Base-by-base conservation (phyloP, 1,140 invertebrate species). In the Diploscapter pachys region DNA sequence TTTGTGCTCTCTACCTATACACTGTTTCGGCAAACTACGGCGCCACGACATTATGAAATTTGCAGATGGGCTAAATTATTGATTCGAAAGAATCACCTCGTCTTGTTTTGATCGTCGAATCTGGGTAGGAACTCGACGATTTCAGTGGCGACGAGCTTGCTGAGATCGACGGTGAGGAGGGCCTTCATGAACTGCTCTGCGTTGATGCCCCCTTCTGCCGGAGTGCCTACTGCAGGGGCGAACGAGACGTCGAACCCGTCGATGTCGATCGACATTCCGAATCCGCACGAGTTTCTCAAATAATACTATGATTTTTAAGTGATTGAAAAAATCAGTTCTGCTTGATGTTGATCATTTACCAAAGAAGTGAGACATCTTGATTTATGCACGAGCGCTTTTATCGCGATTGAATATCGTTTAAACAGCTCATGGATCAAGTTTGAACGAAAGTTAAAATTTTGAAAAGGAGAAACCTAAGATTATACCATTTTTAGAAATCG, bases 141-240 rank as follows among this genome's bases (percentile, higher is more conserved):
- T 72, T 82, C 81, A 11, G 81, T 82, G 0, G 81, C 81, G 52
- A 82, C 64, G 48, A 82, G 64, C 11, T 79, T 77, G 3, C 73
- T 67, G 52, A 83, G 61, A 8, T 77, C 78, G 52, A 80, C 63
- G 2, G 67, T 72, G 9, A 71, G 69, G 50, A 82, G 67, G 62
- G 74, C 81, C 11, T 81, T 77, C 11, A 82, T 53, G 67, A 82
- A 82, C 57, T 82, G 79, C 5, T 62, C 52, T 48, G 81, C 81
- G 63, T 76, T 64, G 65, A 82, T 83, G 56, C 81, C 81, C 11
- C 73, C 79, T 4, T 62, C 81, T 56, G 63, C 72, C 1, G 81
- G 81, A 31, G 81, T 82, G 62, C 81, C 81, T 9, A 82, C 81
- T n/a, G 81, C 81, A 9, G 81, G 81, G 48, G 81, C 81, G 57